Evolutionary conservation across 2,113 vertebrate genomes (phyloP).

Genomic region (Mustela nigripes): DNA sequence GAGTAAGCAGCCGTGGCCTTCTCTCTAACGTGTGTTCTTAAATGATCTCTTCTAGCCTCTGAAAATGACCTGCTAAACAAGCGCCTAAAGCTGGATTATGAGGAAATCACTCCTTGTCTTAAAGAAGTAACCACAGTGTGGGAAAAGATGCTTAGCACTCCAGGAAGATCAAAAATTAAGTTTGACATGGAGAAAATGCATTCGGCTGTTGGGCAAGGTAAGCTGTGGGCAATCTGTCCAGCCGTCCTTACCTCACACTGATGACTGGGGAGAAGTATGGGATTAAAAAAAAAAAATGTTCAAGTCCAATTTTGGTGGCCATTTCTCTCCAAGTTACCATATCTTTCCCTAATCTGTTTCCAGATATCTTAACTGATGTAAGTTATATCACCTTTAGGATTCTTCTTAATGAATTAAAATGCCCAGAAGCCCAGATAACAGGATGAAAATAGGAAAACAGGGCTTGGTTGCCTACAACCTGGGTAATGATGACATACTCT

Average conservation of each 20-base stretch:
- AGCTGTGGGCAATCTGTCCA: not conserved
- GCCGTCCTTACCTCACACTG: not conserved
- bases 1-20: rapidly evolving
- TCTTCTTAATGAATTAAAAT: slow-evolving; percentile 17
- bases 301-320: not conserved
- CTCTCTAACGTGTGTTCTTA: not conserved
- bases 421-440: not conserved
- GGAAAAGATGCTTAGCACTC: slow-evolving; percentile 96
- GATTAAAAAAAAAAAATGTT: not conserved
- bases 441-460: not conserved
- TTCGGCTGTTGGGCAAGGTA: slow-evolving; percentile 95
- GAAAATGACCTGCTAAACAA: slow-evolving; percentile 96
- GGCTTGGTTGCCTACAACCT: not conserved
- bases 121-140: slow-evolving; percentile 97
- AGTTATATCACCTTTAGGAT: not conserved
- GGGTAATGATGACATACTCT: not conserved
- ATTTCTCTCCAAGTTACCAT: not conserved
- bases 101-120: slow-evolving; percentile 98
- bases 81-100: slow-evolving; percentile 97
- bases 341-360: not conserved
- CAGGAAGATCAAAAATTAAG: slow-evolving; percentile 94
- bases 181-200: slow-evolving; percentile 95
- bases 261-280: not conserved
- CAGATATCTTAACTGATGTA: not conserved
- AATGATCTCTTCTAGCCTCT: slow-evolving; percentile 88